phyloP scores from a whole-genome alignment of 2,888 invertebrate species.

The Cheilosia variabilis region DNA sequence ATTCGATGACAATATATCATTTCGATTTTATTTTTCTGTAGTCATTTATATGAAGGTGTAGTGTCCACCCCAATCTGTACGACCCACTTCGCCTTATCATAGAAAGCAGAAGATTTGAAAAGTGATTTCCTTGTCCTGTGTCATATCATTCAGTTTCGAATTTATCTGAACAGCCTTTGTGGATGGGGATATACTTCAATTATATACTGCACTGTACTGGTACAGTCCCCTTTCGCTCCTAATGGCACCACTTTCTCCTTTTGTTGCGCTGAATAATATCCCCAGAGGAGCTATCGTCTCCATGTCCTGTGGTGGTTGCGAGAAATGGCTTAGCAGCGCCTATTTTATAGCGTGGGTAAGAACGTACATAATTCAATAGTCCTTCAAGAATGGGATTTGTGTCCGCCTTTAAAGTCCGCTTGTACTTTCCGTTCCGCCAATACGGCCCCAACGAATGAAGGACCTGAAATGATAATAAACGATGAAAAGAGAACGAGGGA shows the following conservation, averaged over 20 bases:
- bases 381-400: conserved; percentile 32
- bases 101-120: conserved; percentile 1
- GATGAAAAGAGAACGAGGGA: not conserved
- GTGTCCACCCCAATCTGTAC: too few relatives aligned
- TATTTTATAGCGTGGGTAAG: not conserved
- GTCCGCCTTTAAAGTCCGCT: conserved; percentile 20
- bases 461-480: conserved; percentile 12
- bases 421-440: not conserved
- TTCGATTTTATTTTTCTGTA: conserved; percentile 8
- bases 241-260: not conserved
- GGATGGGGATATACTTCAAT: not conserved
- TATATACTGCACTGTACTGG: not conserved
- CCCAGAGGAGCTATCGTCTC: too few relatives aligned
- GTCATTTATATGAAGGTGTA: too few relatives aligned
- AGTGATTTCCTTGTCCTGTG: conserved; percentile 9
- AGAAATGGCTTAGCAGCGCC: conserved; percentile 2
- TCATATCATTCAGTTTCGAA: conserved; percentile 29
- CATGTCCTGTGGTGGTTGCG: not conserved
- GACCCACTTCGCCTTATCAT: not conserved
- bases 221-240: not conserved
- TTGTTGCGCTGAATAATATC: not conserved
- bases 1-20: conserved; percentile 24
- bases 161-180: conserved; percentile 16
- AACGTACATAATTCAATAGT: conserved; percentile 25
- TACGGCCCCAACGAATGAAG: conserved; percentile 2